A percentile compares a stretch with the other conserved stretches of the same genome.
Conservation (phyloP, 2,797 vertebrate genomes). For the Cephalopachus bancanus region DNA sequence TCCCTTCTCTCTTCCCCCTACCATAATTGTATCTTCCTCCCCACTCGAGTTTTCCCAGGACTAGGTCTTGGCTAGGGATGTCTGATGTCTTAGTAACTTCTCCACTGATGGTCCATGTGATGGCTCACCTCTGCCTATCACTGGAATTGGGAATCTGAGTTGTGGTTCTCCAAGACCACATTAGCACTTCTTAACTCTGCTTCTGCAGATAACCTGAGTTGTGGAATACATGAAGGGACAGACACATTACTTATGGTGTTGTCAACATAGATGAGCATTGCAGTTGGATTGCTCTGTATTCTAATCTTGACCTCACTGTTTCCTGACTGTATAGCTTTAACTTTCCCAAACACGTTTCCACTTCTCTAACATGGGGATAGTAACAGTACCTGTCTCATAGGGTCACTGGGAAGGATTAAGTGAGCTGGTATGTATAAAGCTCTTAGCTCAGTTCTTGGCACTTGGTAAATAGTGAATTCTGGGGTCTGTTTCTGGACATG, state of each 20-base stretch:
- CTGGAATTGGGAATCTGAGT: not conserved
- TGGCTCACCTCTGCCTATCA: not conserved
- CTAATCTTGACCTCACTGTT: not conserved
- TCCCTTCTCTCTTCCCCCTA: not conserved
- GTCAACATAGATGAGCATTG: not conserved
- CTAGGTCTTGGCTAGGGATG: not conserved
- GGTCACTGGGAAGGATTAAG: conserved; percentile 7
- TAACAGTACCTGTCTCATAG: conserved; percentile 1
- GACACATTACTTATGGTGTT: not conserved
- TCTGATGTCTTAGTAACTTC: conserved; percentile 31
- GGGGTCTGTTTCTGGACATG: not conserved
- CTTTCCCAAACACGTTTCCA: conserved; percentile 44
- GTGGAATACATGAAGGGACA: not conserved
- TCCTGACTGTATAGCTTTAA: conserved; percentile 17
- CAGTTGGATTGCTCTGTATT: not conserved
- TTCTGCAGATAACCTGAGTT: not conserved
- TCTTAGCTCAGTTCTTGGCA: conserved; percentile 21
- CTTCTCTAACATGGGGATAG: conserved; percentile 47
- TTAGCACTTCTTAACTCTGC: not conserved
- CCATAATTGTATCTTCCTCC: not conserved
- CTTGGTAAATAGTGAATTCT: conserved; percentile 13
- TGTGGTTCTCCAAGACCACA: not conserved
- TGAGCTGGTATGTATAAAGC: not conserved
- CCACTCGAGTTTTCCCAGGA: not conserved
- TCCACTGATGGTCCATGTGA: not conserved